A percentile compares a stretch with the other conserved stretches of the same genome.
Evolutionary conservation across 2,113 vertebrate species (phyloP).

Genomic region (Neodon shergylaensis): DNA sequence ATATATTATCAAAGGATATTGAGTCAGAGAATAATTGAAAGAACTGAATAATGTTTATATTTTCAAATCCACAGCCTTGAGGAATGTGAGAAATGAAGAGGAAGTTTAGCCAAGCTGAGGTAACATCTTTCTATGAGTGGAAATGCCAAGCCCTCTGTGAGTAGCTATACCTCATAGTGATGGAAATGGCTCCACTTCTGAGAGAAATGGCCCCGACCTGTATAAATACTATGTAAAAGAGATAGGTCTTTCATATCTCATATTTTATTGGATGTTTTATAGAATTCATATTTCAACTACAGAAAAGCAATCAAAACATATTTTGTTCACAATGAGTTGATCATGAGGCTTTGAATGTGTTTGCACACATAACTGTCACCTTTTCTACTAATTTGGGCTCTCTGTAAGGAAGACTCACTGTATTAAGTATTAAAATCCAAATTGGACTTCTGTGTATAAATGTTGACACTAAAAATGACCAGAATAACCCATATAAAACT

Average conservation of each 20-base stretch:
- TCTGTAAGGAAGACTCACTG: background rate
- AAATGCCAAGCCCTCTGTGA: background rate
- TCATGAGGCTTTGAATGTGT: background rate
- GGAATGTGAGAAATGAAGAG: background rate
- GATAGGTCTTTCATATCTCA: accelerated
- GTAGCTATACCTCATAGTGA: accelerated
- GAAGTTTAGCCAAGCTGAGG: background rate
- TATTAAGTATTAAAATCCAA: background rate
- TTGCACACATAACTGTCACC: background rate
- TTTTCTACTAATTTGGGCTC: background rate
- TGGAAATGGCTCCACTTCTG: accelerated
- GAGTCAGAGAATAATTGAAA: background rate
- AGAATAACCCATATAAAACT: background rate
- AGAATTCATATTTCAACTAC: background rate
- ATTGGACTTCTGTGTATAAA: too few relatives aligned
- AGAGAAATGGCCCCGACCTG: background rate
- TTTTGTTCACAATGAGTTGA: background rate
- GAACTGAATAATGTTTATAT: background rate
- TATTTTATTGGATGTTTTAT: background rate
- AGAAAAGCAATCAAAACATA: background rate
- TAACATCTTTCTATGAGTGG: background rate
- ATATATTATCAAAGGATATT: background rate
- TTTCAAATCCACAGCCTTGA: background rate
- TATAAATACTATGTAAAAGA: background rate
- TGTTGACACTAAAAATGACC: background rate